Conservation (phyloP, 2,797 vertebrate species). For the Pitangus sulphuratus region DNA sequence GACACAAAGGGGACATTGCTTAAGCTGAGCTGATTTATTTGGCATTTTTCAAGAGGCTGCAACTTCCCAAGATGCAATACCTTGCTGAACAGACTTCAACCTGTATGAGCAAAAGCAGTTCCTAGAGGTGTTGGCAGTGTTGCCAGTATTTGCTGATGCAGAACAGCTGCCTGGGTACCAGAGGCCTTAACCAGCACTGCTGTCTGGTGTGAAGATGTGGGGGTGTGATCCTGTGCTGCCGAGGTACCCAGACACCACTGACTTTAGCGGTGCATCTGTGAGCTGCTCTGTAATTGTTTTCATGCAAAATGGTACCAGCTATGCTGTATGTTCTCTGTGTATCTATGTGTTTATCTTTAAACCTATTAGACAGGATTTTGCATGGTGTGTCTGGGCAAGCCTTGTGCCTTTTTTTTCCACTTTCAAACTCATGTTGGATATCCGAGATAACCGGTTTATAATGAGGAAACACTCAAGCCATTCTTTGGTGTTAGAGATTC, state of each 20-base stretch:
- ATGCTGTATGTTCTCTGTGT: not conserved
- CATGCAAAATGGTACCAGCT: not conserved
- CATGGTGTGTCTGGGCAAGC: not conserved
- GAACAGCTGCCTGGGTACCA: not conserved
- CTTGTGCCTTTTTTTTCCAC: not conserved
- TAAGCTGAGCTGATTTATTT: not conserved
- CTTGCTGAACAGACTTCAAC: not conserved
- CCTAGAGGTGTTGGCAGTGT: not conserved
- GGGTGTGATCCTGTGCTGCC: not conserved
- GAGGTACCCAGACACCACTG: not conserved
- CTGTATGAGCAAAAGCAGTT: not conserved
- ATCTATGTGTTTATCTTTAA: not conserved
- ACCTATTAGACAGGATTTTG: not conserved
- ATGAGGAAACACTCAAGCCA: not conserved
- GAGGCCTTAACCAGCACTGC: not conserved
- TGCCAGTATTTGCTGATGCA: not conserved
- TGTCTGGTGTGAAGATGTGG: not conserved
- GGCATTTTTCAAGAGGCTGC: not conserved
- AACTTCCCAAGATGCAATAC: not conserved
- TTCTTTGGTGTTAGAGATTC: not conserved
- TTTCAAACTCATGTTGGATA: not conserved
- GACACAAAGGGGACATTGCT: not conserved
- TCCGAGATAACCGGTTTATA: not conserved
- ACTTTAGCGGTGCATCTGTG: accelerated
- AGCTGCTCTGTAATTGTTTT: accelerated